Evolutionary conservation across 2,797 vertebrate genomes (phyloP), one percentile per base, ranked within the genome.

Genomic region (Microchirus variegatus): DNA sequence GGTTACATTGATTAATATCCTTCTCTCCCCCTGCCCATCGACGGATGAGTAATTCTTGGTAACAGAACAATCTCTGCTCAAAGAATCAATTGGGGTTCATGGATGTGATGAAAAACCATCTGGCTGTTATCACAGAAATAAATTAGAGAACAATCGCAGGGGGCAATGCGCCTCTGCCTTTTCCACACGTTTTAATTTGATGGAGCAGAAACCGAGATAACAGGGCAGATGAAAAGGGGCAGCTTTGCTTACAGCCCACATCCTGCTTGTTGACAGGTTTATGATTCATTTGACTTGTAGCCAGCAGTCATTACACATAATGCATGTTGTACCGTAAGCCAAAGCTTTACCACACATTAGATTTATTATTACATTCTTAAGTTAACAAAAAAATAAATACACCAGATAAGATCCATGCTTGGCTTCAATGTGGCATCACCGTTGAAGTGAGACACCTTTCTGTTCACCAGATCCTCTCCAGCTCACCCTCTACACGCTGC

Each of bases 1-100:
- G 89, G 84, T 89, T 89, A 71, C 78, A 86, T 81, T 91, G 90
- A 91, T 90, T 90, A 76, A 91, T 88, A 87, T 87, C 78, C 77
- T 22, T 50, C 38, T 75, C 75, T 67, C 63, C 63, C 63, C 65
- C 57, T 75, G 54, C 63, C 57, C 70, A 66, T 80, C 70, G 75
- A 56, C 67, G 75, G 82, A 81, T 80, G 78, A 89, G 88, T 87
- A 87, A 87, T 88, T 85, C 78, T 85, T 40, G 46, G 70, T 86
- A 87, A 88, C 83, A 70, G 85, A 78, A 84, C 84, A 78, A 81
- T 73, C 65, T 84, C 67, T 56, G 75, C 73, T 56, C 70, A 44
- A 53, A 70, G 56, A 76, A 92, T 92, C 59, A 70, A 90, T 91
- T 56, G 10, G 53, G 54, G 56, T 77, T 83, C 65, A 74, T 75